Evolutionary conservation across 2,113 vertebrate genomes (phyloP), one percentile per base, ranked within the genome.

Genomic region (Neoarius graeffei): DNA sequence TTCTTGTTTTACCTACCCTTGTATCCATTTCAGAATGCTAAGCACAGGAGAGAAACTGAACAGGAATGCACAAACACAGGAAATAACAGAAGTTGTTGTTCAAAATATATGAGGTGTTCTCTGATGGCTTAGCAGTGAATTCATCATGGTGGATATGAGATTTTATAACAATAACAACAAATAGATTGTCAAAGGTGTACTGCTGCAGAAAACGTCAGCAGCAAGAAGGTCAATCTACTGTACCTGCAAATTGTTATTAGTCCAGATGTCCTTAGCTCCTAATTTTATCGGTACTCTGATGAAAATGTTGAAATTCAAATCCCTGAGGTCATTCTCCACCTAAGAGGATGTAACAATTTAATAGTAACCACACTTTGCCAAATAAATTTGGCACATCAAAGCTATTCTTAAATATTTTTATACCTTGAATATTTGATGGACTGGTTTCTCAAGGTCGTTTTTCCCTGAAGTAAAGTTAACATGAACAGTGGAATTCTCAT

Each of bases 221-320:
- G 17, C 17, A 23, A 10, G 48, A 73, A 30, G 14, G 25, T 42
- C 19, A 71, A 56, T 54, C 9, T 80, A 60, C 84, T 56, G 89
- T 67, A 93, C 94, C 92, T 94, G 13, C 1, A 93, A 27, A 42
- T 67, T 92, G 4, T 27, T 84, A 90, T 93, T 84, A 1, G 89
- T 91, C 96, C 96, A 97, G 88, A 97, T 94, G 48, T 92, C 57
- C 80, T 87, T 62, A 0, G 89, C 87, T 0, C 94, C 94, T 7
- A 97, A 91, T 54, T 92, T 89, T 30, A 95, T 19, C 0, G 96
- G 96, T 27, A 96, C 93, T 90, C 35, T 92, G 90, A 97, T 94
- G 20, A 91, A 85, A 35, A 96, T 74, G 0, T 91, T 94, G 81
- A 96, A 48, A 64, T 92, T 86, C 77, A 96, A 62, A 0, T 91